Conservation (phyloP, 2,113 vertebrate genomes). For the Propithecus coquereli region DNA sequence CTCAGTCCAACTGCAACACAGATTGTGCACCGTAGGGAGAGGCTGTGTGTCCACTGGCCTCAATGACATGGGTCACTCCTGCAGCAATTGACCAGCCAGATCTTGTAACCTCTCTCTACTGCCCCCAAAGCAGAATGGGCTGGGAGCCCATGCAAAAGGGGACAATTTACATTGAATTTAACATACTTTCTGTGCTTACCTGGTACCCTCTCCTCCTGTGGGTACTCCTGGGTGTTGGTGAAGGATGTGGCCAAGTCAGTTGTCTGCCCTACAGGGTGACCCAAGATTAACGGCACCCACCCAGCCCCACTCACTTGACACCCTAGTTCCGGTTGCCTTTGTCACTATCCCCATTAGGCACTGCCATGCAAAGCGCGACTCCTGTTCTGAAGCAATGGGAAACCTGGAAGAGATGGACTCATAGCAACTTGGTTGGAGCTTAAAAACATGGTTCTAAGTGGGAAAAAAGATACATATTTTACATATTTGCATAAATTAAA, state of each 20-base stretch:
- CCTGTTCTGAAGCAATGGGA: background rate
- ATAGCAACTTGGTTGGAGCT: background rate
- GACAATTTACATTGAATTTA: background rate
- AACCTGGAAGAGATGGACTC: background rate
- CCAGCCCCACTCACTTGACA: background rate
- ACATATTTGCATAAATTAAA: background rate
- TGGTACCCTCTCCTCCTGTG: background rate
- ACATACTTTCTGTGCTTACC: background rate
- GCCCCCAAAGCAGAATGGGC: background rate
- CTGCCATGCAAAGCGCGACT: background rate
- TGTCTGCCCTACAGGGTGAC: background rate
- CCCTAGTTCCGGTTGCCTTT: background rate
- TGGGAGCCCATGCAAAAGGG: background rate
- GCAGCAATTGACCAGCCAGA: background rate
- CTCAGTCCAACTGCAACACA: no score
- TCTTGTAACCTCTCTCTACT: background rate
- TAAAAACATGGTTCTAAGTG: background rate
- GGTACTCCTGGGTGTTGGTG: background rate
- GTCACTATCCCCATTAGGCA: background rate
- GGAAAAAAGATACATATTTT: background rate
- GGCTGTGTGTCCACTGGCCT: background rate
- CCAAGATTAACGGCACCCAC: background rate
- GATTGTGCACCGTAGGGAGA: rapidly evolving
- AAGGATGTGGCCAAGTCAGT: background rate
- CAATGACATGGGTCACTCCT: background rate